Percentiles rank a stretch among this genome's conserved stretches.
Conservation (phyloP, 2,113 vertebrate genomes). For the Mus spicilegus region DNA sequence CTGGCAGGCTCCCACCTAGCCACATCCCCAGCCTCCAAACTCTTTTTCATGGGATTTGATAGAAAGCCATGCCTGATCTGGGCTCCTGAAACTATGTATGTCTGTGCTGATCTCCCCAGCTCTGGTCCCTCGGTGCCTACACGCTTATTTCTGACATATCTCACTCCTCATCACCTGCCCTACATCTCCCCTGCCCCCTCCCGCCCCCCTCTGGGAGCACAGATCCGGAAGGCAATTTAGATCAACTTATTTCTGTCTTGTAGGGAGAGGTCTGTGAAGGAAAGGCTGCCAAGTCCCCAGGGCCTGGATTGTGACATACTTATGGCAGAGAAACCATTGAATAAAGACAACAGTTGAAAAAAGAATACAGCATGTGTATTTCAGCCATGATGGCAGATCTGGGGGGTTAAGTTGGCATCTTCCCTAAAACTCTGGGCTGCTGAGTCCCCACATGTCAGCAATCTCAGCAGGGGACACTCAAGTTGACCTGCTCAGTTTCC, state of each 20-base stretch:
- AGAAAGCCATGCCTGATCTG: not conserved
- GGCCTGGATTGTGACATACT: conserved; percentile 67
- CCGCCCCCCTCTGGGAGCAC: not conserved
- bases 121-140: not conserved
- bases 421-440: not conserved
- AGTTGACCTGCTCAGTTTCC: not conserved
- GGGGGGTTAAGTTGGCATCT: conserved; percentile 13
- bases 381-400: conserved; percentile 3
- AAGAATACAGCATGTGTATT: not conserved
- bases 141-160: not conserved
- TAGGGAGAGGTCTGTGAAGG: not conserved
- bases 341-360: not conserved
- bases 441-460: not conserved
- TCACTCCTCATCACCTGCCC: conserved; percentile 5
- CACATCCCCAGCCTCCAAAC: not conserved
- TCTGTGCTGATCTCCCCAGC: not conserved
- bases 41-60: not conserved
- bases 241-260: conserved; percentile 77
- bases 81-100: not conserved
- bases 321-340: conserved; percentile 32
- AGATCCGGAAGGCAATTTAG: conserved; percentile 53
- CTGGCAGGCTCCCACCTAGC: not conserved
- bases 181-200: conserved; percentile 39
- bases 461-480: not conserved
- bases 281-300: not conserved